A percentile compares a stretch with the other conserved stretches of the same genome.
These are phyloP conservation scores for Ciconia stormi DNA, from an alignment of 2,113 vertebrate genomes.

Conservation along the genomic window DNA sequence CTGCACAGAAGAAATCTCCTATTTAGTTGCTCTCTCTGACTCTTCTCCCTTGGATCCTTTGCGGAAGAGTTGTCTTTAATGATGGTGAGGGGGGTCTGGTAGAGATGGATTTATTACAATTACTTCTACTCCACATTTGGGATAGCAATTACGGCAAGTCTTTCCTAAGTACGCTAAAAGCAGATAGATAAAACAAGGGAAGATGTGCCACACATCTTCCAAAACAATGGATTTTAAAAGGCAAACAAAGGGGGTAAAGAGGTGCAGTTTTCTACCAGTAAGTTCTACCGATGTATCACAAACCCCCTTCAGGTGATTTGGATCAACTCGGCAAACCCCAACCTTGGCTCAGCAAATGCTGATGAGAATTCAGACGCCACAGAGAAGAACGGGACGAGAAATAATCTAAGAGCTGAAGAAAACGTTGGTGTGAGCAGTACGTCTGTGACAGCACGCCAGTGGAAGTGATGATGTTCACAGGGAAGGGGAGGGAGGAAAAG, in stretches of 20 bases:
- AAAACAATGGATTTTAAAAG: neutral
- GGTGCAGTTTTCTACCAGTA: neutral
- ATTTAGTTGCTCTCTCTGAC: neutral
- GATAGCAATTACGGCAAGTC: fast-evolving
- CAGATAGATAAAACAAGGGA: neutral
- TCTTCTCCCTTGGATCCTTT: neutral
- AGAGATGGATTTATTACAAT: fast-evolving
- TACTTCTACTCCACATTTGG: neutral
- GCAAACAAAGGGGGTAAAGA: neutral
- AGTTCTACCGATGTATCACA: neutral
- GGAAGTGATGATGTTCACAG: neutral
- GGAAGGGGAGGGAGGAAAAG: neutral
- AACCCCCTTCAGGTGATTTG: neutral
- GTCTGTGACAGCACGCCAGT: neutral
- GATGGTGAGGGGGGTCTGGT: neutral
- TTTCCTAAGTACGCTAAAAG: neutral
- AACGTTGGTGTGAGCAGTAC: neutral
- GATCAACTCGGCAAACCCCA: constrained; percentile 10
- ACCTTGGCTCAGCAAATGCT: neutral
- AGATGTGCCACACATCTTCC: neutral
- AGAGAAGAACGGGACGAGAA: neutral
- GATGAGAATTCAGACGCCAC: neutral
- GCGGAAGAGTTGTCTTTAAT: neutral
- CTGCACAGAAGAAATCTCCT: neutral
- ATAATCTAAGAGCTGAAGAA: neutral